A percentile compares a stretch with the other conserved stretches of the same genome.
These are phyloP conservation scores for Lepidurus apus DNA, from an alignment of 1,140 invertebrate species.

Conservation along the genomic window DNA sequence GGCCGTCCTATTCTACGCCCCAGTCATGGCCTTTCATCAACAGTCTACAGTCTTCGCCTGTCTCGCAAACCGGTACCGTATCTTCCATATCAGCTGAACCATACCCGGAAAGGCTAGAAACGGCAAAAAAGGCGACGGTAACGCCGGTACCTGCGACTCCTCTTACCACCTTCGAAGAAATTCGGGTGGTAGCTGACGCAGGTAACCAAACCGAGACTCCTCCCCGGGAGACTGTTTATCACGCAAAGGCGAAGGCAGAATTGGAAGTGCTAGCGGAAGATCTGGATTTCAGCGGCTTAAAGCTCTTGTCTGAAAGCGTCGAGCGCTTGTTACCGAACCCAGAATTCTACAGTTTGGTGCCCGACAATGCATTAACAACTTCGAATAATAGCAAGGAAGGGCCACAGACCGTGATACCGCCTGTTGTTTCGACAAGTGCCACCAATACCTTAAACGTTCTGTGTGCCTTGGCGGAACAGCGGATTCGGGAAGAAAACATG, in stretches of 20 bases:
- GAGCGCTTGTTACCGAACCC: constrained; percentile 57
- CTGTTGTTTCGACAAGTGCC: constrained; percentile 44
- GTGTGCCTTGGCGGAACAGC: constrained; percentile 76
- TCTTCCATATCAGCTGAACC: not conserved
- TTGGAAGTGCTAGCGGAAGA: constrained; percentile 31
- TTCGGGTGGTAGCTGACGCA: not conserved
- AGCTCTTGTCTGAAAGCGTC: constrained; percentile 74
- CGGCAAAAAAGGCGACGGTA: not conserved
- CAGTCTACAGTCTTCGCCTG: not conserved
- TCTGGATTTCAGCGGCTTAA: constrained; percentile 69
- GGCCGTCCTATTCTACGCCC: constrained; percentile 16
- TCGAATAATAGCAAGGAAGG: constrained; percentile 33
- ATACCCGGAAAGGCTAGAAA: not conserved
- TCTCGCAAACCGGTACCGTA: not conserved
- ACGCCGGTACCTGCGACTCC: not conserved
- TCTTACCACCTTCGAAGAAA: not conserved
- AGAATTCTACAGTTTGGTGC: constrained; percentile 1
- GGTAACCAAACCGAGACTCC: not conserved
- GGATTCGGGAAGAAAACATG: constrained; percentile 62
- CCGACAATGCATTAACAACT: constrained; percentile 29
- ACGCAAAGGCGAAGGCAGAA: not conserved
- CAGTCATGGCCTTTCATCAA: constrained; percentile 10
- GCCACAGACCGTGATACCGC: constrained; percentile 39
- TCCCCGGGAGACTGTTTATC: not conserved
- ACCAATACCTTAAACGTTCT: constrained; percentile 67